phyloP scores from a whole-genome alignment of 2,797 vertebrate genomes.

The Tragopan temminckii region DNA sequence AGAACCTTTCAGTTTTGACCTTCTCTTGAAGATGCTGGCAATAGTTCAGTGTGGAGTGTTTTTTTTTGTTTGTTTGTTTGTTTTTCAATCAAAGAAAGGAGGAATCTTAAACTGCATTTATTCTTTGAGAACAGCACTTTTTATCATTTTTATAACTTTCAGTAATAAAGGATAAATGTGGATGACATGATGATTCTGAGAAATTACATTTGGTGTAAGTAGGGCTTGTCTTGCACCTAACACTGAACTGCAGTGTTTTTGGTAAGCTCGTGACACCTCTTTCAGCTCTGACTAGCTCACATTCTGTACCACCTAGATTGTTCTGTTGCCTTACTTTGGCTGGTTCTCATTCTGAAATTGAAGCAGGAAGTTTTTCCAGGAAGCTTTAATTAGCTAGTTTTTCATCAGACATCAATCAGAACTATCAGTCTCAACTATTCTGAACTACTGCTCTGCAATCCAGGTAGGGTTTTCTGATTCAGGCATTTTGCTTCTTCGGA shows the following conservation, averaged over 20 bases:
- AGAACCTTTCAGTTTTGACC: not conserved
- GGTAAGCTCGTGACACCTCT: not conserved
- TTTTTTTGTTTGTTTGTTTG: not conserved
- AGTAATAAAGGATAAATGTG: not conserved
- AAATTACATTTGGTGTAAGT: not conserved
- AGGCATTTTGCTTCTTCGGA: not conserved
- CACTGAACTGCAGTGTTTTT: not conserved
- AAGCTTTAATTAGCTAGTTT: not conserved
- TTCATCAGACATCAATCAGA: not conserved
- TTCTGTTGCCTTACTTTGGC: conserved; percentile 1
- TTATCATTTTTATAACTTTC: not conserved
- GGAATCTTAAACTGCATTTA: not conserved
- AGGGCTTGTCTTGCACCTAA: not conserved
- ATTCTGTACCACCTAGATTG: not conserved
- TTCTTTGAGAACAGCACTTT: not conserved
- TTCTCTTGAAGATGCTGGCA: not conserved
- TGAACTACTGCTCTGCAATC: not conserved
- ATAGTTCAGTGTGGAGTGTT: not conserved
- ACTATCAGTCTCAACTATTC: not conserved
- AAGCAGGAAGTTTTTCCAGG: not conserved
- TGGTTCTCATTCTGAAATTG: not conserved
- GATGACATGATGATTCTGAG: not conserved
- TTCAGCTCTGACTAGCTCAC: not conserved
- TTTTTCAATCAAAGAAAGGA: not conserved
- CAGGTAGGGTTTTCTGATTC: not conserved